Conservation (phyloP, 2,888 invertebrate species). For the Arge pagana region DNA sequence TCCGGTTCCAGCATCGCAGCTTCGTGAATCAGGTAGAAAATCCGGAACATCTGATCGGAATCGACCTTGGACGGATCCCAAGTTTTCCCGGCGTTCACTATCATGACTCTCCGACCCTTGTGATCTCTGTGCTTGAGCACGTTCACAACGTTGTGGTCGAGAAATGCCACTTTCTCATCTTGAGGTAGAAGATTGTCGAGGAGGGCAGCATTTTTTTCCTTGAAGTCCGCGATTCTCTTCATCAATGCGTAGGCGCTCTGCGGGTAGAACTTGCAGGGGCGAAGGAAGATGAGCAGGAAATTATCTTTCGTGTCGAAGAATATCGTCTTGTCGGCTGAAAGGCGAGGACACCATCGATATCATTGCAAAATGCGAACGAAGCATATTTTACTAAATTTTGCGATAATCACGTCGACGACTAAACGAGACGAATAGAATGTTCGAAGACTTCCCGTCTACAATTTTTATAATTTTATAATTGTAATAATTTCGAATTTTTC, state of each 20-base stretch:
- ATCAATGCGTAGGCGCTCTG: constrained; percentile 81
- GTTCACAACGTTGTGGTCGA: constrained; percentile 76
- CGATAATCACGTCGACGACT: no score
- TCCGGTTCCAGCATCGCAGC: constrained; percentile 78
- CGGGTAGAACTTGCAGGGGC: constrained; percentile 84
- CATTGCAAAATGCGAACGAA: no score
- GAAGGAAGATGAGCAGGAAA: constrained; percentile 75
- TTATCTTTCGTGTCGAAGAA: constrained; percentile 77
- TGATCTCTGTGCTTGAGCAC: constrained; percentile 77
- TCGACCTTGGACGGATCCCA: constrained; percentile 79
- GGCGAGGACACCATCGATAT: constrained; percentile 29
- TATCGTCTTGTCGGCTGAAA: constrained; percentile 69
- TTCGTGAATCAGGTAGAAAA: constrained; percentile 81
- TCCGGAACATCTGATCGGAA: constrained; percentile 76
- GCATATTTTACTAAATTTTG: no score
- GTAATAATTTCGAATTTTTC: no score
- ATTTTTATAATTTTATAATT: no score
- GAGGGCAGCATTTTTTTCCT: constrained; percentile 69
- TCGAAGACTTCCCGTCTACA: no score
- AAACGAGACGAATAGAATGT: no score
- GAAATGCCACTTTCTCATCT: constrained; percentile 70
- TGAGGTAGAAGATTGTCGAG: constrained; percentile 70
- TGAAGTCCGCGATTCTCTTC: constrained; percentile 77
- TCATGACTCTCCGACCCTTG: constrained; percentile 73
- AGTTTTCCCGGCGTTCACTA: constrained; percentile 73